Evolutionary conservation across 2,888 invertebrate genomes (phyloP).

Genomic region (Stratiomys singularior): DNA sequence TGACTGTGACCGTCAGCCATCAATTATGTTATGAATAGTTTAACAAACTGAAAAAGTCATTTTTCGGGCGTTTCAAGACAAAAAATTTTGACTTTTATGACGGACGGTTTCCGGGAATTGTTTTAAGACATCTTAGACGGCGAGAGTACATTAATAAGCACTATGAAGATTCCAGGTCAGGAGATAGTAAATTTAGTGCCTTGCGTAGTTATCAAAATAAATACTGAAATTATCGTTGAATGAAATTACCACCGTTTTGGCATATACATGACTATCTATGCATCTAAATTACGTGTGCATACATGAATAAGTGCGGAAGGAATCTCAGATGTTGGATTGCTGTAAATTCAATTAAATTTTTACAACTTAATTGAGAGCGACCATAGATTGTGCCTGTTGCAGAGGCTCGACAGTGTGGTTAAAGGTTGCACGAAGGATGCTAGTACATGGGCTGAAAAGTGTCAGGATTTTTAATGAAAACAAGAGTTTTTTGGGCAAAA

Average conservation of each 20-base stretch:
- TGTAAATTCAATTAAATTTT: conserved; percentile 7
- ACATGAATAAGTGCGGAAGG: not conserved
- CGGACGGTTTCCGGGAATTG: conserved; percentile 42
- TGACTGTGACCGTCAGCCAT: conserved; percentile 39
- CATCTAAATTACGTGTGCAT: not conserved
- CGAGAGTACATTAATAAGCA: not conserved
- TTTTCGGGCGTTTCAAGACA: conserved; percentile 13
- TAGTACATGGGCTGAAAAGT: too few relatives aligned
- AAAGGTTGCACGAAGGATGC: not conserved
- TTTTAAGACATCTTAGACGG: not conserved
- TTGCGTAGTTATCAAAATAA: conserved; percentile 19
- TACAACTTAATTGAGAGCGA: conserved; percentile 1
- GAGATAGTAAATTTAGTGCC: not conserved
- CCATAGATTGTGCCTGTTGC: not conserved
- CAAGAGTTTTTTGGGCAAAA: too few relatives aligned
- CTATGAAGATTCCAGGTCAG: not conserved
- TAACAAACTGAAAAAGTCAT: conserved; percentile 19
- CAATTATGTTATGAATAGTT: conserved; percentile 37
- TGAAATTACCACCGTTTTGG: not conserved
- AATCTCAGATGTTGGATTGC: not conserved
- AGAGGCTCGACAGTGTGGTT: not conserved
- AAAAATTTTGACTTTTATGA: conserved; percentile 35
- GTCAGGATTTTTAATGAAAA: too few relatives aligned
- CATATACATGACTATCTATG: not conserved
- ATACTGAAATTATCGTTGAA: conserved; percentile 24